Percentiles rank a stretch among this genome's conserved stretches.
These are phyloP conservation scores for Erithacus rubecula DNA, from an alignment of 2,797 vertebrate genomes.

Conservation along the genomic window DNA sequence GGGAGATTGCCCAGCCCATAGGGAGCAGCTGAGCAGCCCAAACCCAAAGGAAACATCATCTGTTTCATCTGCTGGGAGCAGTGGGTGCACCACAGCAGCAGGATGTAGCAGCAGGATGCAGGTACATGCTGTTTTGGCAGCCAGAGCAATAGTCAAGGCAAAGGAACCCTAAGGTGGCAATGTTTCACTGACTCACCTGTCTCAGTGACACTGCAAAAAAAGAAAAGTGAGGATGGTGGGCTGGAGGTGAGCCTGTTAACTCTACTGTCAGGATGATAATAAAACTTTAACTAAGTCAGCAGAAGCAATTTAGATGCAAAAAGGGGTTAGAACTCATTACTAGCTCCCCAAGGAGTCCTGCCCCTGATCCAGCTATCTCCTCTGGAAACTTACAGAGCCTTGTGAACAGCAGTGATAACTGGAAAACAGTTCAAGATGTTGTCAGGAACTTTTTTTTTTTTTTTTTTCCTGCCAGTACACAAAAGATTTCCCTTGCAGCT, in stretches of 20 bases:
- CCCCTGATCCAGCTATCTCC: neutral
- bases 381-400: neutral
- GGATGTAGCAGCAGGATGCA: neutral
- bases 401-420: neutral
- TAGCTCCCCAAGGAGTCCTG: neutral
- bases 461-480: neutral
- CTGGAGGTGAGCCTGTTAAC: neutral
- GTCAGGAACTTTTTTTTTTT: neutral
- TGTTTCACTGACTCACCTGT: neutral
- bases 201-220: neutral
- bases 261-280: neutral
- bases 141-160: neutral
- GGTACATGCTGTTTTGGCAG: neutral
- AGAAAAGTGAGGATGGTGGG: neutral
- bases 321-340: neutral
- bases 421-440: neutral
- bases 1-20: accelerated
- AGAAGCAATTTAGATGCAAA: neutral
- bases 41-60: neutral
- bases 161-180: neutral
- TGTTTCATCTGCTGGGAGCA: neutral
- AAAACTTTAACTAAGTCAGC: neutral
- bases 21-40: neutral
- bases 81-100: neutral
- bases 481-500: neutral